Conservation (phyloP, 2,113 vertebrate genomes). For the Rynchops niger region DNA sequence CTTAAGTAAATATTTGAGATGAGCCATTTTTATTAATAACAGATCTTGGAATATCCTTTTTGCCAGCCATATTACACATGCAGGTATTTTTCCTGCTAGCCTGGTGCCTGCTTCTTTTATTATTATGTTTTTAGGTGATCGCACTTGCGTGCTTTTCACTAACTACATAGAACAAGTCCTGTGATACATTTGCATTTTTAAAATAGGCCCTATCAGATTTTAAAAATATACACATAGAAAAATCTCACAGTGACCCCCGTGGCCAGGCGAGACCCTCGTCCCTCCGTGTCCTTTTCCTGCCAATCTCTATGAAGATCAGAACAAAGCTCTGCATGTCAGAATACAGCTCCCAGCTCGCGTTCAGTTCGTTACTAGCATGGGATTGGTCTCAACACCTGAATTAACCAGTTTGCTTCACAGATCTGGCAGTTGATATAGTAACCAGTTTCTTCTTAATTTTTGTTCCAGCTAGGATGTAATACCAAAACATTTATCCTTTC, state of each 20-base stretch:
- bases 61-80: background rate
- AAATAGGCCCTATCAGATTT: background rate
- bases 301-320: background rate
- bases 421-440: background rate
- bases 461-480: background rate
- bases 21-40: background rate
- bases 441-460: background rate
- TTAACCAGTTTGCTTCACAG: background rate
- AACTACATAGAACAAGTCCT: background rate
- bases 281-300: background rate
- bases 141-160: background rate
- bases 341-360: background rate
- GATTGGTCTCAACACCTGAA: background rate
- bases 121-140: background rate
- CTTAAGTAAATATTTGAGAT: constrained; percentile 15
- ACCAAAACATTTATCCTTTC: background rate
- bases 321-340: background rate
- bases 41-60: background rate
- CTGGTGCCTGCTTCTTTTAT: background rate
- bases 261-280: background rate
- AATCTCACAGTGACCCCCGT: background rate
- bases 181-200: background rate
- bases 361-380: background rate
- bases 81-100: background rate
- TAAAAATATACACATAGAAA: background rate